Evolutionary conservation across 1,140 invertebrate species (phyloP).

Genomic region (Scaptomyza graminum): DNA sequence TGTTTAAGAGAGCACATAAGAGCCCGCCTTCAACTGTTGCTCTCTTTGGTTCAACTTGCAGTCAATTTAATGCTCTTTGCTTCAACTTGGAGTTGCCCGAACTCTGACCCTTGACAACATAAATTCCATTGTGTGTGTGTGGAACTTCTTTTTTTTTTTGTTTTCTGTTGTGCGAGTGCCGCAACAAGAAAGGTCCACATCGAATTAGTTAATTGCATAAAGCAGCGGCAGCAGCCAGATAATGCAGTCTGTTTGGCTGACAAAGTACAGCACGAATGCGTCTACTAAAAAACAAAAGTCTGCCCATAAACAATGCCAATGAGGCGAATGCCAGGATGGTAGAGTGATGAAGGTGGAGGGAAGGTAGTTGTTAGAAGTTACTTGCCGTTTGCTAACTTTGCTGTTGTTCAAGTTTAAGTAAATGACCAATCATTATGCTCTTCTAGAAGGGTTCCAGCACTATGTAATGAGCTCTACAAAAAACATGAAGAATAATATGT

Average conservation of each 20-base stretch:
- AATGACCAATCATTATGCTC: constrained; percentile 50
- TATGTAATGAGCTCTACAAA: background rate
- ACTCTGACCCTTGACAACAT: constrained; percentile 70
- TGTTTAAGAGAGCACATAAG: constrained; percentile 5
- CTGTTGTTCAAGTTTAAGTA: constrained; percentile 43
- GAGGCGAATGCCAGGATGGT: background rate
- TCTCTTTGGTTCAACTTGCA: constrained; percentile 26
- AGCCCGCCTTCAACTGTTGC: constrained; percentile 1
- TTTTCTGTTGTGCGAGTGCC: constrained; percentile 3
- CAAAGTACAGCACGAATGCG: constrained; percentile 44
- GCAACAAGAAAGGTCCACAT: constrained; percentile 53
- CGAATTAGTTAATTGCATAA: constrained; percentile 79
- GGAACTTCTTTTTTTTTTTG: constrained; percentile 28
- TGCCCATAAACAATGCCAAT: constrained; percentile 61
- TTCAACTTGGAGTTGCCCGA: constrained; percentile 18
- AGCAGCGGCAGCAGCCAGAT: constrained; percentile 38
- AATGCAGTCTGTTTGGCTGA: constrained; percentile 52
- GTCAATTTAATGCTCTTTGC: constrained; percentile 28
- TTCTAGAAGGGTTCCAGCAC: constrained; percentile 4
- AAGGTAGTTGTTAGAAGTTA: background rate
- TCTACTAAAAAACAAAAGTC: constrained; percentile 33
- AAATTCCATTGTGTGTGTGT: constrained; percentile 56
- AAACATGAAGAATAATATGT: too few species aligned
- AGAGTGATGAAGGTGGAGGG: background rate
- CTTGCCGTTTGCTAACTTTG: constrained; percentile 45